Conservation (phyloP, 1,140 invertebrate genomes). For the Platorchestia sp. region DNA sequence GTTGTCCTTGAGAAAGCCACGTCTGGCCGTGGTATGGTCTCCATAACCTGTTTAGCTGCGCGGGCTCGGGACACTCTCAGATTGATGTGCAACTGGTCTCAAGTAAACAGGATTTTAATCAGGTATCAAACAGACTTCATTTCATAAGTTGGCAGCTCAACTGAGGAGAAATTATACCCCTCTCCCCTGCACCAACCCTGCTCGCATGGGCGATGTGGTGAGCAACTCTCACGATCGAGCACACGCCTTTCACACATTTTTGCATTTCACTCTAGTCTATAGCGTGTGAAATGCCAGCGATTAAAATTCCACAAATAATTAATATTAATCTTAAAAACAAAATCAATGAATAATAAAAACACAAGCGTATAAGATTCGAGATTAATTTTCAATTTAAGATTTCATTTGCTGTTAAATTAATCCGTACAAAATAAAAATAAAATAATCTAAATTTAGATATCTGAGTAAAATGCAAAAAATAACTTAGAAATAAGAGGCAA, state of each 20-base stretch:
- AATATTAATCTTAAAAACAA: neutral
- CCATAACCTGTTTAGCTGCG: conserved; percentile 6
- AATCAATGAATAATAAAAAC: too few relatives aligned
- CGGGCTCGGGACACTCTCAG: neutral
- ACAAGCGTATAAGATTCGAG: too few relatives aligned
- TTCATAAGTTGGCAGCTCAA: neutral
- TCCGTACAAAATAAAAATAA: too few relatives aligned
- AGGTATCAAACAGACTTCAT: neutral
- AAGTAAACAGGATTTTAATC: neutral
- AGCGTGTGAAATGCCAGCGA: neutral
- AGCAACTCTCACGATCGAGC: neutral
- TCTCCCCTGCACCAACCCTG: neutral
- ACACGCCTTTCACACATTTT: neutral
- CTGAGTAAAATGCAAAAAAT: too few relatives aligned
- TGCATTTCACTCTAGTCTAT: neutral
- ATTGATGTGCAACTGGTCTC: neutral
- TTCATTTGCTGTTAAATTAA: too few relatives aligned
- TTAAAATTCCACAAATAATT: neutral
- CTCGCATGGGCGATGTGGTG: neutral
- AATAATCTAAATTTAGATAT: too few relatives aligned
- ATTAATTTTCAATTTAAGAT: too few relatives aligned
- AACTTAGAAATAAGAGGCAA: too few relatives aligned
- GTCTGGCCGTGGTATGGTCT: neutral
- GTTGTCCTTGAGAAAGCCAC: neutral
- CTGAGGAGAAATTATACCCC: neutral